Evolutionary conservation across 2,797 vertebrate species (phyloP).

Genomic region (Argyrosomus regius): DNA sequence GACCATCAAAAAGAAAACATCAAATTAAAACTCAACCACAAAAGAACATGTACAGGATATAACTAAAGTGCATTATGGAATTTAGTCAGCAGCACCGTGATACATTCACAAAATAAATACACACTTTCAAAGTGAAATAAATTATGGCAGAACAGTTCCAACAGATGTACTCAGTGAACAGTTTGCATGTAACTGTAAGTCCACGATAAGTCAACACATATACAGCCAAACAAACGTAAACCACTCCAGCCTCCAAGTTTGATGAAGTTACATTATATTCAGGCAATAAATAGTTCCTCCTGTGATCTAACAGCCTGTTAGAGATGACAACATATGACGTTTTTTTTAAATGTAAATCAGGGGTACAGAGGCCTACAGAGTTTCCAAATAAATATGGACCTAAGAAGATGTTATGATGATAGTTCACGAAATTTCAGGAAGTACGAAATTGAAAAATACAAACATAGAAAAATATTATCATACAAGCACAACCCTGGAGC

Average conservation of each 20-base stretch:
- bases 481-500: constrained; percentile 64
- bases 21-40: constrained; percentile 76
- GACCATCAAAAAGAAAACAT: constrained; percentile 60
- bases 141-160: constrained; percentile 86
- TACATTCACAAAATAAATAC: constrained; percentile 98
- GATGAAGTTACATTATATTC: constrained; percentile 52
- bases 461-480: constrained; percentile 60
- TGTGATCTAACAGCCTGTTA: constrained; percentile 43
- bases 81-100: constrained; percentile 95
- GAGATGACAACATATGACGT: constrained; percentile 45
- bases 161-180: constrained; percentile 64
- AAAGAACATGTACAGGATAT: constrained; percentile 80
- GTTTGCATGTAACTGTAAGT: constrained; percentile 58
- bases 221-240: constrained; percentile 53
- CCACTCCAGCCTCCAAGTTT: constrained; percentile 31
- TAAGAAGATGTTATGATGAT: constrained; percentile 50
- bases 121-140: constrained; percentile 93
- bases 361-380: constrained; percentile 51
- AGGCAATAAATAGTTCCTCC: constrained; percentile 71
- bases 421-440: constrained; percentile 45
- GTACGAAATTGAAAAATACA: constrained; percentile 53
- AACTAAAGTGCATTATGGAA: constrained; percentile 97
- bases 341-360: constrained; percentile 52
- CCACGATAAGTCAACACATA: constrained; percentile 38
- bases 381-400: constrained; percentile 77